Conservation (phyloP, 2,113 vertebrate genomes). For the Strix aluco region DNA sequence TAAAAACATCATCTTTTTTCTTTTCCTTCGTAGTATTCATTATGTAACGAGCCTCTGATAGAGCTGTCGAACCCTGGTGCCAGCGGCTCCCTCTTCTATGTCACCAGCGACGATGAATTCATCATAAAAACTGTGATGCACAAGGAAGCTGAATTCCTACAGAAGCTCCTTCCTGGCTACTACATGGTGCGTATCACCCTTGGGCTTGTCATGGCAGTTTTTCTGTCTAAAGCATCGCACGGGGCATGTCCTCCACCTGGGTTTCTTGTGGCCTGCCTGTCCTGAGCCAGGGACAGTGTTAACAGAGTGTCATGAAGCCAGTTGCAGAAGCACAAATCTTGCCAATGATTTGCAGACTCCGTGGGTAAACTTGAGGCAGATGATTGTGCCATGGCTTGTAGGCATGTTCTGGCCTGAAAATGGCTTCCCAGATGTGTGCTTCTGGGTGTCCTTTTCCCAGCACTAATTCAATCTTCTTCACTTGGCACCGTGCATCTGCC, state of each 20-base stretch:
- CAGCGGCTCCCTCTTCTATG: slow-evolving; percentile 96
- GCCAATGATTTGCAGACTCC: not conserved
- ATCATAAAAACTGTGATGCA: slow-evolving; percentile 99
- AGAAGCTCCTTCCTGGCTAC: slow-evolving; percentile 97
- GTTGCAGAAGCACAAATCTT: not conserved
- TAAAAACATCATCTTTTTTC: not conserved
- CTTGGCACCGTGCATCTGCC: not conserved
- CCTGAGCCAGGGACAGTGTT: not conserved
- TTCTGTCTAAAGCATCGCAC: not conserved
- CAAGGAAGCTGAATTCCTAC: slow-evolving; percentile 97
- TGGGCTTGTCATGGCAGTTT: not conserved
- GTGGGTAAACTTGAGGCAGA: not conserved
- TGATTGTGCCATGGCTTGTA: not conserved
- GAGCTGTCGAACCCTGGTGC: slow-evolving; percentile 97
- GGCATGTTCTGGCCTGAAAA: not conserved
- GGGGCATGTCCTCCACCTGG: not conserved
- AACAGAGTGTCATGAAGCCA: not conserved
- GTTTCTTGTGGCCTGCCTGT: not conserved
- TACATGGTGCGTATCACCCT: slow-evolving; percentile 86
- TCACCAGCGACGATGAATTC: slow-evolving; percentile 97
- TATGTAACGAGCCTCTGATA: slow-evolving; percentile 96
- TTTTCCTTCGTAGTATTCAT: slow-evolving; percentile 83
- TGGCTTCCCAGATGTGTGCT: not conserved
- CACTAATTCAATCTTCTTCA: not conserved
- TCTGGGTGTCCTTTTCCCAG: not conserved